Percentiles rank a stretch among this genome's conserved stretches.
phyloP scores from a whole-genome alignment of 2,888 invertebrate species.

The Crepidodera aurea region DNA sequence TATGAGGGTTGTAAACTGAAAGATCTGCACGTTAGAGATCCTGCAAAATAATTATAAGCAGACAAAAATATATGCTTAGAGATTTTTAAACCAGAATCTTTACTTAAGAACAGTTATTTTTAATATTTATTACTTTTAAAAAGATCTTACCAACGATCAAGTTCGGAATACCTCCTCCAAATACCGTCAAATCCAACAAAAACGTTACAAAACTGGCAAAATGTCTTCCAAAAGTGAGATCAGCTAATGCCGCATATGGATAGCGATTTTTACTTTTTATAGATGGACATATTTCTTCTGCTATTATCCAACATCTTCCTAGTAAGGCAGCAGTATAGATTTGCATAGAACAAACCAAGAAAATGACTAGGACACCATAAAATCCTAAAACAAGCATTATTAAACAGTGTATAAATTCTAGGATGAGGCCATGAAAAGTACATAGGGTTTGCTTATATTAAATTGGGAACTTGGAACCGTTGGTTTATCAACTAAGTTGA shows the following conservation, averaged over 20 bases:
- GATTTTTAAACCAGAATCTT: no score
- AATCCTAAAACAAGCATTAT: slow-evolving; percentile 66
- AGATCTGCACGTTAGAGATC: no score
- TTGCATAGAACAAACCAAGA: slow-evolving; percentile 74
- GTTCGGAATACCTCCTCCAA: slow-evolving; percentile 81
- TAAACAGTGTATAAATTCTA: no score
- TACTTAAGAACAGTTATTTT: no score
- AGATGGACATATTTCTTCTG: slow-evolving; percentile 74
- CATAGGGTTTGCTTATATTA: neutral
- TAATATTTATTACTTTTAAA: no score
- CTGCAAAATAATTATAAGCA: no score
- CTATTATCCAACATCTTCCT: slow-evolving; percentile 83
- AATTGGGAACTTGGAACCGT: no score
- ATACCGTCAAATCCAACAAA: slow-evolving; percentile 77
- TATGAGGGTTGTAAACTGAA: no score
- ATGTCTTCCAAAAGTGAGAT: slow-evolving; percentile 75
- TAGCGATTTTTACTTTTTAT: slow-evolving; percentile 66
- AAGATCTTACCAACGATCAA: slow-evolving; percentile 74
- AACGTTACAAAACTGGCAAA: slow-evolving; percentile 71
- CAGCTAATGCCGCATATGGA: slow-evolving; percentile 86
- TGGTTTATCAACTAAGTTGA: no score
- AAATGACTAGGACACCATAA: slow-evolving; percentile 74
- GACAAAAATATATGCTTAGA: no score
- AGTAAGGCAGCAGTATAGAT: slow-evolving; percentile 83
- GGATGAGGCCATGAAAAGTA: no score